phyloP scores from a whole-genome alignment of 2,888 invertebrate species.

The Frankliniella fusca region DNA sequence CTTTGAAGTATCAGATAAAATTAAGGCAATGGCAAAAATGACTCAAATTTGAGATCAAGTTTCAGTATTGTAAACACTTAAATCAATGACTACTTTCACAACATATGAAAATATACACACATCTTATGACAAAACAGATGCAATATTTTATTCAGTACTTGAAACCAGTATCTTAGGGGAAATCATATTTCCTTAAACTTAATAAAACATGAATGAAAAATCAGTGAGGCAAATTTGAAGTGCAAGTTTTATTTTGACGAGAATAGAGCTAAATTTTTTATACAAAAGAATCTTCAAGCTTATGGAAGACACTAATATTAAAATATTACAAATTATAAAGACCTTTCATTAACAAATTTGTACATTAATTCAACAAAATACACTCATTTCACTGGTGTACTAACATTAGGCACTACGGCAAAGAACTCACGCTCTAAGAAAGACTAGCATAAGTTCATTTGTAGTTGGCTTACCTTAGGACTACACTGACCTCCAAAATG shows the following conservation, averaged over 20 bases:
- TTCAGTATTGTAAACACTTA: not conserved
- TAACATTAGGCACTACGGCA: not conserved
- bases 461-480: not conserved
- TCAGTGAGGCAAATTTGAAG: not conserved
- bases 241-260: conserved; percentile 15
- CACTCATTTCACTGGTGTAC: not conserved
- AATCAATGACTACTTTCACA: not conserved
- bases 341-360: conserved; percentile 13
- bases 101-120: conserved; percentile 15
- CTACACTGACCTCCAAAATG: not conserved
- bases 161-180: not conserved
- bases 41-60: conserved; percentile 1
- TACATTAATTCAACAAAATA: not conserved
- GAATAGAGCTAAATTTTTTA: not conserved
- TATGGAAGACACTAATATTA: conserved; percentile 22
- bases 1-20: too few species aligned
- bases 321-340: conserved; percentile 8
- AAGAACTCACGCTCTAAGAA: not conserved
- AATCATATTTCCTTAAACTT: not conserved
- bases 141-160: not conserved
- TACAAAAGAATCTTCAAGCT: conserved; percentile 5
- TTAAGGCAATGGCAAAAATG: too few species aligned
- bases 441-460: not conserved
- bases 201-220: not conserved
- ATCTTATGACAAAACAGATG: not conserved